phyloP scores from a whole-genome alignment of 1,140 invertebrate species.

The Cyclargus thomasi region DNA sequence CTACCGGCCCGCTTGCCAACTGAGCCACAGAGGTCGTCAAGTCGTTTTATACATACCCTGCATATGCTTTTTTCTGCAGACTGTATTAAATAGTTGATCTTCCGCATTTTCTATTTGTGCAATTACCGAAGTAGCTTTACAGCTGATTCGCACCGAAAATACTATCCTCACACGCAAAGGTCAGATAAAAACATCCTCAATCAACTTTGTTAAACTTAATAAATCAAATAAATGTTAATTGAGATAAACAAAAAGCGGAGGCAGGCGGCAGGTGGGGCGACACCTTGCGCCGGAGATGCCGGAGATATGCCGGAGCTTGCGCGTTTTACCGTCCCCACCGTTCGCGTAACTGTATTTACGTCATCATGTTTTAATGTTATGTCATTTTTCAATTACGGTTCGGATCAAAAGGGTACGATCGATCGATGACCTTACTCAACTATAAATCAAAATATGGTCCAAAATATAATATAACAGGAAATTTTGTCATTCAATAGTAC shows the following conservation, averaged over 20 bases:
- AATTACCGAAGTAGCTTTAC: too few relatives aligned
- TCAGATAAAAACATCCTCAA: background rate
- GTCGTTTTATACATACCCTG: too few relatives aligned
- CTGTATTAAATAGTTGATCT: too few relatives aligned
- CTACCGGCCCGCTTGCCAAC: too few relatives aligned
- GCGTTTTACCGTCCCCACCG: background rate
- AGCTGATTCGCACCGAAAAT: background rate
- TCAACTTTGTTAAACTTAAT: background rate
- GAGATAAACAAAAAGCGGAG: background rate
- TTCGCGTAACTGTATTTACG: background rate
- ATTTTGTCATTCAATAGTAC: too few relatives aligned
- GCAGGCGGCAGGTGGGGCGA: background rate
- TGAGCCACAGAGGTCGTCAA: too few relatives aligned
- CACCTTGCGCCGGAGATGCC: background rate
- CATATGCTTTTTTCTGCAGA: too few relatives aligned
- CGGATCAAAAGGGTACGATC: too few relatives aligned
- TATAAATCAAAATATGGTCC: too few relatives aligned
- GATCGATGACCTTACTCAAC: too few relatives aligned
- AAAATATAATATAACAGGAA: too few relatives aligned
- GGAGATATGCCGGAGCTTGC: background rate
- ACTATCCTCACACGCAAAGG: background rate
- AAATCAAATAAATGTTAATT: constrained; percentile 1
- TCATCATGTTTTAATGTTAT: background rate
- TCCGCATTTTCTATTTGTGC: too few relatives aligned
- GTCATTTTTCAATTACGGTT: background rate